Percentiles rank a stretch among this genome's conserved stretches.
Evolutionary conservation across 2,797 vertebrate species (phyloP).

Genomic region (Acanthis flammea): DNA sequence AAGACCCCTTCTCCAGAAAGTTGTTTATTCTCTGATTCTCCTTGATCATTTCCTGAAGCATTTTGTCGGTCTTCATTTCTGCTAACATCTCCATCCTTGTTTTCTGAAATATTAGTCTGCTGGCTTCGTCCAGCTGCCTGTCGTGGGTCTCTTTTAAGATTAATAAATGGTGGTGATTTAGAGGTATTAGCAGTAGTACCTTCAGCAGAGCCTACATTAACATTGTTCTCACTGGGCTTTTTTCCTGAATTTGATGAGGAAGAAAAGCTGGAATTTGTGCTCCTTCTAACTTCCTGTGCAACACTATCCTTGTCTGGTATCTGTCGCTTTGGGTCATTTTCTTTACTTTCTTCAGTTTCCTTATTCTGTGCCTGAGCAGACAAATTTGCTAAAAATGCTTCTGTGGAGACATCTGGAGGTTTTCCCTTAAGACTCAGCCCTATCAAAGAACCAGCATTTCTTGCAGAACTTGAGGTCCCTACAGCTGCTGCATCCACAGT

Average conservation of each 20-base stretch:
- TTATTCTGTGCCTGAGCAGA: conserved; percentile 76
- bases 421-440: conserved; percentile 89
- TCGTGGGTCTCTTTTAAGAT: conserved; percentile 80
- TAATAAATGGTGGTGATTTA: conserved; percentile 77
- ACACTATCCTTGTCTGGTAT: conserved; percentile 64
- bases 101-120: conserved; percentile 72
- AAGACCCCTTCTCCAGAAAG: conserved; percentile 53
- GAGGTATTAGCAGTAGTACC: conserved; percentile 39
- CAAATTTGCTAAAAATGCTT: conserved; percentile 87
- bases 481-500: conserved; percentile 37
- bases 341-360: conserved; percentile 73
- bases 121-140: conserved; percentile 85
- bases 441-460: conserved; percentile 64
- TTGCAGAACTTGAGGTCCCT: conserved; percentile 66
- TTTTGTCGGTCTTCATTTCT: conserved; percentile 68
- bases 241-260: conserved; percentile 59
- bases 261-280: conserved; percentile 45
- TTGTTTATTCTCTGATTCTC: conserved; percentile 60
- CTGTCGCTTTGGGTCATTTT: conserved; percentile 67
- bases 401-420: conserved; percentile 93
- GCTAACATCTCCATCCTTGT: conserved; percentile 68
- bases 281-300: conserved; percentile 59
- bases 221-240: conserved; percentile 45
- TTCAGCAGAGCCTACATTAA: conserved; percentile 46
- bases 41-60: conserved; percentile 40